Evolutionary conservation across 2,113 vertebrate genomes (phyloP).

Genomic region (Cyprinus carpio): DNA sequence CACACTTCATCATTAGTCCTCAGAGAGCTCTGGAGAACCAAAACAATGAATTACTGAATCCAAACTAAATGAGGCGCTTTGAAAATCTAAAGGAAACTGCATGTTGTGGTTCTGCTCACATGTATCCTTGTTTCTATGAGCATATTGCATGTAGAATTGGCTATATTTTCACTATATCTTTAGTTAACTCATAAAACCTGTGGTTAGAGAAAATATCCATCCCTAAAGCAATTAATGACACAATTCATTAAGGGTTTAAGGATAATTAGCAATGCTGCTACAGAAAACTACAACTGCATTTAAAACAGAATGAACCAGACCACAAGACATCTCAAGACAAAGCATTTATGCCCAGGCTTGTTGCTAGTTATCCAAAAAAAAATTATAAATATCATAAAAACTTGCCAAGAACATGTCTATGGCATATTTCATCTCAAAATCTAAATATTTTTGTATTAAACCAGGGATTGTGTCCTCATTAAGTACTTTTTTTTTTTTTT

Average conservation of each 20-base stretch:
- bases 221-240: background rate
- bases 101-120: background rate
- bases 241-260: background rate
- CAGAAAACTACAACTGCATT: background rate
- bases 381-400: background rate
- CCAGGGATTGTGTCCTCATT: background rate
- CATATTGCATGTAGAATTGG: background rate
- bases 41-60: slow-evolving; percentile 10
- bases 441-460: background rate
- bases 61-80: background rate
- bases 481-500: too few relatives aligned
- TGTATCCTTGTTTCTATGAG: background rate
- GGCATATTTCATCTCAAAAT: background rate
- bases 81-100: background rate
- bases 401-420: background rate
- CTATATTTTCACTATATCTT: background rate
- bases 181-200: background rate
- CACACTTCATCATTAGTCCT: slow-evolving; percentile 4
- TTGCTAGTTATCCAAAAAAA: background rate
- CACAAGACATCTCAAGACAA: background rate
- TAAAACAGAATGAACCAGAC: background rate
- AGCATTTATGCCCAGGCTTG: background rate
- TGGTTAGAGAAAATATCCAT: background rate
- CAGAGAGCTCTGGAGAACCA: slow-evolving; percentile 2
- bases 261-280: background rate